Evolutionary conservation across 1,140 invertebrate species (phyloP).

Genomic region (Leguminivora glycinivorella): DNA sequence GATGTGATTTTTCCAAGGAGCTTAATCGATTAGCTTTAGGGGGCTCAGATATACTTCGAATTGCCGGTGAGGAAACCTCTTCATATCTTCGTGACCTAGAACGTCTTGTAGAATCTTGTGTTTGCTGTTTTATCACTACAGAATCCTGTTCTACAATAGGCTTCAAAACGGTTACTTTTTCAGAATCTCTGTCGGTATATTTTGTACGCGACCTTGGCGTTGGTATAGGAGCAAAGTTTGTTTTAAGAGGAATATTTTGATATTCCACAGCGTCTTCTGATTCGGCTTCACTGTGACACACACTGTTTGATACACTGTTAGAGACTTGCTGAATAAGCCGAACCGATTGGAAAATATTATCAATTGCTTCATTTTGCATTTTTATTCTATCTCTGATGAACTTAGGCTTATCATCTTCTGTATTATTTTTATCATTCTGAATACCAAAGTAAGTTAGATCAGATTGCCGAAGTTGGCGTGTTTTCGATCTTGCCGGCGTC

Average conservation of each 20-base stretch:
- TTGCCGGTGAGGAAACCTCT: conserved; percentile 33
- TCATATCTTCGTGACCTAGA: conserved; percentile 44
- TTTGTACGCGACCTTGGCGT: conserved; percentile 57
- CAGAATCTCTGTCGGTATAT: conserved; percentile 45
- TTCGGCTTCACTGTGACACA: conserved; percentile 67
- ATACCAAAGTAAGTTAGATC: conserved; percentile 71
- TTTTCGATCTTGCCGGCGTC: conserved; percentile 46
- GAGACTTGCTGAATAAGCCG: conserved; percentile 64
- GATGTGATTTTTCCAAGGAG: conserved; percentile 9
- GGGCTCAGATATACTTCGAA: conserved; percentile 55
- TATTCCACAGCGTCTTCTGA: conserved; percentile 66
- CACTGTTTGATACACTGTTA: conserved; percentile 44
- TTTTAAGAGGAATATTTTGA: conserved; percentile 61
- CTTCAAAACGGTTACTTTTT: conserved; percentile 45
- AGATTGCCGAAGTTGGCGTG: conserved; percentile 61
- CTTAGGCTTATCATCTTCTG: conserved; percentile 33
- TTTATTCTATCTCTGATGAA: conserved; percentile 19
- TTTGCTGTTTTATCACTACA: conserved; percentile 32
- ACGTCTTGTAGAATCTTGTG: conserved; percentile 37
- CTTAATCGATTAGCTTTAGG: conserved; percentile 39
- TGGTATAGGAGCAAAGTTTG: conserved; percentile 50
- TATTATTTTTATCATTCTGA: conserved; percentile 38
- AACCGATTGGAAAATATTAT: conserved; percentile 28
- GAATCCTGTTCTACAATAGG: conserved; percentile 56
- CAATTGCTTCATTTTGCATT: conserved; percentile 46